A percentile compares a stretch with the other conserved stretches of the same genome.
Conservation (phyloP, 1,140 invertebrate species). For the Augochlora pura region DNA sequence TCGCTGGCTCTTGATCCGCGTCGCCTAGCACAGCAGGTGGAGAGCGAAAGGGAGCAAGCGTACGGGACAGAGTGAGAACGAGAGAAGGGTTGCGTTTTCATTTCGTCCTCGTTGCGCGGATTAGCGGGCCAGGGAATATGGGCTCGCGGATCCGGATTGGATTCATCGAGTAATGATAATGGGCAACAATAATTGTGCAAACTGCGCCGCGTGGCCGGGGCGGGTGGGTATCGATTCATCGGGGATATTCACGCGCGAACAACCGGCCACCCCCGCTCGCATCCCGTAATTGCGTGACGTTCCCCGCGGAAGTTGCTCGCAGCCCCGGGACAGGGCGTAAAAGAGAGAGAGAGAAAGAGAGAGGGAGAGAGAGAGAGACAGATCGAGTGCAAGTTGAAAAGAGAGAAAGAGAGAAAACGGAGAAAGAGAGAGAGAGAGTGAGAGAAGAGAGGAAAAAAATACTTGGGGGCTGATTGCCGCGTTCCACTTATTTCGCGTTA, state of each 20-base stretch:
- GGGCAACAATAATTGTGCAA: constrained; percentile 34
- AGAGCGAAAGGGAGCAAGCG: too few relatives aligned
- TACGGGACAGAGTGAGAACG: too few relatives aligned
- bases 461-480: constrained; percentile 4
- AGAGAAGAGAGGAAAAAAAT: not conserved
- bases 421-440: not conserved
- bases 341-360: too few relatives aligned
- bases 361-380: not conserved
- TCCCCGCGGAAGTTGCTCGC: not conserved
- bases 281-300: not conserved
- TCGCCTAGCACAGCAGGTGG: constrained; percentile 14
- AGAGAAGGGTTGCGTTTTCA: constrained; percentile 8
- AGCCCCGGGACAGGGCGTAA: not conserved
- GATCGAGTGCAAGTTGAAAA: not conserved
- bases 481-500: not conserved
- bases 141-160: constrained; percentile 18
- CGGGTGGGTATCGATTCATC: constrained; percentile 26
- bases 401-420: not conserved
- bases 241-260: constrained; percentile 18
- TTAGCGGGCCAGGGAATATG: constrained; percentile 27
- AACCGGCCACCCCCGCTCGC: not conserved
- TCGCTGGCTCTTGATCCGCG: constrained; percentile 7
- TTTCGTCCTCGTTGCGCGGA: constrained; percentile 28
- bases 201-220: constrained; percentile 8
- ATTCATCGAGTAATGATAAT: constrained; percentile 44